Conservation (phyloP, 2,888 invertebrate species). For the Oxyteleia sp. region DNA sequence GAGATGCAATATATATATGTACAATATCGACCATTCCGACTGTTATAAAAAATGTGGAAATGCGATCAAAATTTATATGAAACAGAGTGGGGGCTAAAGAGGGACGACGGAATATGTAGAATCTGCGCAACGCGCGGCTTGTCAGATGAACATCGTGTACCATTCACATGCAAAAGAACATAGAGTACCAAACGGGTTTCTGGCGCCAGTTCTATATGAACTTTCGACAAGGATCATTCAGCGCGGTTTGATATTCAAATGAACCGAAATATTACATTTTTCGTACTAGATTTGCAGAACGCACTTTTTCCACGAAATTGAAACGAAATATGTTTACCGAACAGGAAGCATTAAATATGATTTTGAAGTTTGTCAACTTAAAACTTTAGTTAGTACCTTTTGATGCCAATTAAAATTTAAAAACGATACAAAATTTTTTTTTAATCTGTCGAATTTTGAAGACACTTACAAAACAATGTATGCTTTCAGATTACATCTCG, state of each 20-base stretch:
- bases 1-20: too few species aligned
- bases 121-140: constrained; percentile 85
- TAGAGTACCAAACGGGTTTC: constrained; percentile 69
- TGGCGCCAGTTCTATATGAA: constrained; percentile 78
- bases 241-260: constrained; percentile 28
- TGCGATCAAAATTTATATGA: constrained; percentile 8
- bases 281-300: constrained; percentile 18
- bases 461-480: background rate
- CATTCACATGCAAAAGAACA: constrained; percentile 86
- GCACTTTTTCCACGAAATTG: constrained; percentile 7
- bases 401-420: too few species aligned
- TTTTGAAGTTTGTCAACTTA: too few species aligned
- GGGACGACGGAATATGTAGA: constrained; percentile 74
- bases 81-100: constrained; percentile 17
- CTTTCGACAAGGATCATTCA: constrained; percentile 70
- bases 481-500: background rate
- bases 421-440: too few species aligned
- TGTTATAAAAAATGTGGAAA: background rate
- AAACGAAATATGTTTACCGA: constrained; percentile 5
- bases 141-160: constrained; percentile 84
- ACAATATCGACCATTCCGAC: too few species aligned
- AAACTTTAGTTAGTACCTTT: too few species aligned
- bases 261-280: constrained; percentile 23
- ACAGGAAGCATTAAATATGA: background rate
- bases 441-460: too few species aligned